Evolutionary conservation across 2,888 invertebrate genomes (phyloP), one percentile per base, ranked within the genome.

Genomic region (Scaptomyza reducta): DNA sequence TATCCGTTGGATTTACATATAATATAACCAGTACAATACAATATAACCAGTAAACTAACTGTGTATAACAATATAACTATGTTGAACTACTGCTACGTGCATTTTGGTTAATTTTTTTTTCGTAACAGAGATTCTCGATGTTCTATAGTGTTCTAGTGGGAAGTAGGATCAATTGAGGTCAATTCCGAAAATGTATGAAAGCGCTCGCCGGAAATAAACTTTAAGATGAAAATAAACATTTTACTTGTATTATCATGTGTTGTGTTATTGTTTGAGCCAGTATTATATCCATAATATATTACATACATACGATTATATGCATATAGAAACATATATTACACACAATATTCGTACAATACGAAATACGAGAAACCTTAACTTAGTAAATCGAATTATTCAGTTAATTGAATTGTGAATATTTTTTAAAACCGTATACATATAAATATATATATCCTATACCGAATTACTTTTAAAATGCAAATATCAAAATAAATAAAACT

Each of bases 161-260:
- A 54, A 54, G 13, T 6, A 33, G 2, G n/a, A 35, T 45, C 29
- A 27, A 9, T 54, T 50, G 33, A 47, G 38, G 22, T 72, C 78
- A 74, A 78, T 82, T 85, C 87, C 82, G 76, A 87, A 88, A 89
- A 88, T 88, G 87, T 86, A 84, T 88, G 88, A 89, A 89, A 88
- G 87, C 88, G 84, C 82, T 77, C 77, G 82, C 78, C 71, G 72
- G 47, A 64, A 55, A 40, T 40, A 49, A 47, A 38, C 25, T 38
- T 25, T 16, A 47, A 57, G 18, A 49, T n/a, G 18, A 18, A 58
- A 46, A 35, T 44, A 44, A 50, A 47, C 29, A 31, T 41, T 53
- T 41, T 66, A 46, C 7, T 42, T 56, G 51, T 54, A 69, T 60
- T 56, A 50, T 3, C 41, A 46, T 46, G 7, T 29, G 16, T 55